These are phyloP conservation scores for Seriola quinqueradiata DNA, from an alignment of 2,113 vertebrate genomes.

Conservation along the genomic window DNA sequence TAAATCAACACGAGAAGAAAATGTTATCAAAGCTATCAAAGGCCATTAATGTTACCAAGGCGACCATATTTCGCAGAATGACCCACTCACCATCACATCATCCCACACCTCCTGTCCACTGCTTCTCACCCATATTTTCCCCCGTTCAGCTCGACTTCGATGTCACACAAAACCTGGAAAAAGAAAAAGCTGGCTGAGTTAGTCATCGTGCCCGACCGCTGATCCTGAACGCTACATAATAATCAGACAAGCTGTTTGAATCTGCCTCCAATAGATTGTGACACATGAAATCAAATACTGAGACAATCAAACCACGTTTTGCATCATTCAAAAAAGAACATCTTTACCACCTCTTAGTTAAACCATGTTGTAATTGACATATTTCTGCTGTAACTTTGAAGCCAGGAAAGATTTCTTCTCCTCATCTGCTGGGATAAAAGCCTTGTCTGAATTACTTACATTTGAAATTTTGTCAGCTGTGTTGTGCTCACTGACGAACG, in stretches of 20 bases:
- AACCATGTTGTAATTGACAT: background rate
- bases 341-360: background rate
- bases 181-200: constrained; percentile 1
- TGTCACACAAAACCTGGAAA: background rate
- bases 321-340: background rate
- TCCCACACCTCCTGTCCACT: constrained; percentile 6
- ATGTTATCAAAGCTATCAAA: background rate
- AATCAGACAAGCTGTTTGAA: constrained; percentile 32
- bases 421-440: background rate
- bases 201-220: constrained; percentile 18
- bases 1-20: constrained; percentile 6
- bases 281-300: background rate
- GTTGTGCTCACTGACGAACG: background rate
- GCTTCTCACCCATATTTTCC: constrained; percentile 13
- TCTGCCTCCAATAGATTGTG: background rate
- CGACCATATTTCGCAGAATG: constrained; percentile 24
- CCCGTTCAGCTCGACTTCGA: constrained; percentile 16
- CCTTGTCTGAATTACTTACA: background rate
- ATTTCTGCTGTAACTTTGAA: constrained; percentile 6
- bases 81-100: background rate
- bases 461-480: constrained; percentile 1
- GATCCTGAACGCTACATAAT: constrained; percentile 23
- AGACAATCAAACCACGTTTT: background rate
- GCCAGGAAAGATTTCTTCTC: background rate
- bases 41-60: constrained; percentile 33